Base-by-base conservation (phyloP, 2,797 vertebrate genomes). In the Ibycter americanus region DNA sequence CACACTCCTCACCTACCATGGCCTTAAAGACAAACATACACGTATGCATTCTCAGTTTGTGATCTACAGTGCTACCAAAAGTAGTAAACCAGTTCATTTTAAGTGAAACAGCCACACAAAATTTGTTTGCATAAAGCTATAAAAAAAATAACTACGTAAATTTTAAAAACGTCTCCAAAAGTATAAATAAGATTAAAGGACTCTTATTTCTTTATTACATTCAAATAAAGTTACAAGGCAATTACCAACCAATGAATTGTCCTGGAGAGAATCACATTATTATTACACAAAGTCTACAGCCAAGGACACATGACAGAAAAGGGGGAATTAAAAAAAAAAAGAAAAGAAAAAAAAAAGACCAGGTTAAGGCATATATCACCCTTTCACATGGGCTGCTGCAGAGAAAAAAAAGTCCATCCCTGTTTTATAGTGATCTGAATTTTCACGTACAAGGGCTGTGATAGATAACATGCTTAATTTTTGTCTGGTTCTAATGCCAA, bases 1-100 rank as follows among this genome's bases (percentile, higher is more conserved):
- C 99, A 98, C 99, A 99, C 98, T 99, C 99, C 94, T 99, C 99
- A 98, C 99, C 99, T 98, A 99, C 99, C 99, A 99, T 99, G 97
- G 99, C 99, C 99, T 99, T 98, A 86, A 98, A 98, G 97, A 98
- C 96, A 98, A 98, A 98, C 94, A 98, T 68, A 98, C 87, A 98
- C 10, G 96, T 73, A 96, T 38, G 97, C 38, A 97, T 95, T 97
- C 94, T 96, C 94, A 97, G 95, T 93, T 97, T 58, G 77, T 68
- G 89, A 83, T 95, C 73, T 58, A 76, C 54, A 98, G 68, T n/a
- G 59, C 95, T 42, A n/a, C 34, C 67, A 93, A 97, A 85, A 96
- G 92, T 49, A 96, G 88, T 55, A 74, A 97, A 96, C 20, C 56
- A 90, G 89, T 87, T 96, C 73, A 90, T 91, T 94, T 61, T 47